A percentile compares a stretch with the other conserved stretches of the same genome.
Conservation (phyloP, 2,888 invertebrate species). For the Drosophila tanythrix region DNA sequence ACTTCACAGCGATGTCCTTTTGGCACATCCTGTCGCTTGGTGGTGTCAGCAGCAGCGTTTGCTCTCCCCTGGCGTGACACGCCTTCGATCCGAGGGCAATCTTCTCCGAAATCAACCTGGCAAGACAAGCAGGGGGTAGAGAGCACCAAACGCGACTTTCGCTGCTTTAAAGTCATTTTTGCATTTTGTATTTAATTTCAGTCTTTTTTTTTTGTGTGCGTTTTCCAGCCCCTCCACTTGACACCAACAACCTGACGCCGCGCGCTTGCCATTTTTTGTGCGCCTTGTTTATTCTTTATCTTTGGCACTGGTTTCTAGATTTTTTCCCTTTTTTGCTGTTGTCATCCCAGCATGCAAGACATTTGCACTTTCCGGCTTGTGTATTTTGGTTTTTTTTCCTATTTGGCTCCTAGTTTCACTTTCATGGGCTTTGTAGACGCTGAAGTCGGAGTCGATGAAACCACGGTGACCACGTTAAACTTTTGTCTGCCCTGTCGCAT, state of each 20-base stretch:
- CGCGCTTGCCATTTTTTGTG: conserved; percentile 47
- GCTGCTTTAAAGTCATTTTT: conserved; percentile 78
- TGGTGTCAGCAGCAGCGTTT: conserved; percentile 6
- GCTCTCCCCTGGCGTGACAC: conserved; percentile 37
- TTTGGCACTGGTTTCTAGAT: conserved; percentile 50
- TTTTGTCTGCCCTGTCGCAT: conserved; percentile 70
- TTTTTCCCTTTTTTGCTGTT: conserved; percentile 33
- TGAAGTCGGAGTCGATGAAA: conserved; percentile 1
- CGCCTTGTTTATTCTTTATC: conserved; percentile 71
- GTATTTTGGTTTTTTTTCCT: conserved; percentile 3
- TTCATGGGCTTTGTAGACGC: conserved; percentile 44
- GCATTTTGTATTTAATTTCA: conserved; percentile 80
- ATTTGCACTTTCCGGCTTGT: conserved; percentile 64
- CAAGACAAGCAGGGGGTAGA: conserved; percentile 3
- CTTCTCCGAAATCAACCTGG: conserved; percentile 17
- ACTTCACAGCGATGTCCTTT: conserved; percentile 67
- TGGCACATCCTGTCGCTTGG: conserved; percentile 55
- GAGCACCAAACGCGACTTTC: conserved; percentile 68
- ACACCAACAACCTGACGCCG: conserved; percentile 24
- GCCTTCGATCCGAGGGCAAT: conserved; percentile 11
- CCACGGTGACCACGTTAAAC: conserved; percentile 58
- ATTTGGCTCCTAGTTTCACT: conserved; percentile 40
- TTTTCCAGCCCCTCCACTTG: not conserved
- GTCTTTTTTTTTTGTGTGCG: conserved; percentile 15
- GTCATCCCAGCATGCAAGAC: conserved; percentile 74